Evolutionary conservation across 2,113 vertebrate genomes (phyloP).

Genomic region (Garra rufa): DNA sequence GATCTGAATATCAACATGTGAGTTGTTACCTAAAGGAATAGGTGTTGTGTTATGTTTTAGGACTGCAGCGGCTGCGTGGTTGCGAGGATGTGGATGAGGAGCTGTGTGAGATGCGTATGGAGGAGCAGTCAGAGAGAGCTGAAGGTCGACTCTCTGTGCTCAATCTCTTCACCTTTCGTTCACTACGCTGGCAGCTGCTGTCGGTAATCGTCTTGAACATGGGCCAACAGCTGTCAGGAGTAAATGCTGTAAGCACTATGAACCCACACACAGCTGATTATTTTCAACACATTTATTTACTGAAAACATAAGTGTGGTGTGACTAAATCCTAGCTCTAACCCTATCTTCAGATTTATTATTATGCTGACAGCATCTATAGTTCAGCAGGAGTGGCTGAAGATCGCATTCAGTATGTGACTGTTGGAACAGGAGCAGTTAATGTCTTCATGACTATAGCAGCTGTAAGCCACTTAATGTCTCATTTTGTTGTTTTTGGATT

Average conservation of each 20-base stretch:
- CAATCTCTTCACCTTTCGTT: slow-evolving; percentile 77
- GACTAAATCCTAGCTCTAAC: slow-evolving; percentile 3
- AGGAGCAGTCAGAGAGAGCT: slow-evolving; percentile 80
- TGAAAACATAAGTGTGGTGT: background rate
- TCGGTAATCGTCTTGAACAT: slow-evolving; percentile 84
- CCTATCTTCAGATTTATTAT: slow-evolving; percentile 87
- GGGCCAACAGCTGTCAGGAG: slow-evolving; percentile 92
- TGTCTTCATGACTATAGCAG: slow-evolving; percentile 83
- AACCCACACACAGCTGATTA: background rate
- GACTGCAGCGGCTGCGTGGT: slow-evolving; percentile 81
- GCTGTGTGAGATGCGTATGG: slow-evolving; percentile 83
- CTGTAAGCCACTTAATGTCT: slow-evolving; percentile 74
- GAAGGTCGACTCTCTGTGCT: slow-evolving; percentile 82
- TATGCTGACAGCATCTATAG: slow-evolving; percentile 88
- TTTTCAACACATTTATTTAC: background rate
- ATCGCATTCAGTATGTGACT: slow-evolving; percentile 85
- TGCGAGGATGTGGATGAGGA: slow-evolving; percentile 79
- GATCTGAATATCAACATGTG: background rate
- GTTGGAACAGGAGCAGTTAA: slow-evolving; percentile 89
- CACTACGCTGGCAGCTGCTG: slow-evolving; percentile 90
- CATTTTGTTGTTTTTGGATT: background rate
- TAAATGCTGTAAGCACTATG: slow-evolving; percentile 81
- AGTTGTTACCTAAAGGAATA: background rate
- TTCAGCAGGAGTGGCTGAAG: slow-evolving; percentile 76
- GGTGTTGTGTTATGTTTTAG: slow-evolving; percentile 63